Base-by-base conservation (phyloP, 2,113 vertebrate species). In the Puffinus mauretanicus region DNA sequence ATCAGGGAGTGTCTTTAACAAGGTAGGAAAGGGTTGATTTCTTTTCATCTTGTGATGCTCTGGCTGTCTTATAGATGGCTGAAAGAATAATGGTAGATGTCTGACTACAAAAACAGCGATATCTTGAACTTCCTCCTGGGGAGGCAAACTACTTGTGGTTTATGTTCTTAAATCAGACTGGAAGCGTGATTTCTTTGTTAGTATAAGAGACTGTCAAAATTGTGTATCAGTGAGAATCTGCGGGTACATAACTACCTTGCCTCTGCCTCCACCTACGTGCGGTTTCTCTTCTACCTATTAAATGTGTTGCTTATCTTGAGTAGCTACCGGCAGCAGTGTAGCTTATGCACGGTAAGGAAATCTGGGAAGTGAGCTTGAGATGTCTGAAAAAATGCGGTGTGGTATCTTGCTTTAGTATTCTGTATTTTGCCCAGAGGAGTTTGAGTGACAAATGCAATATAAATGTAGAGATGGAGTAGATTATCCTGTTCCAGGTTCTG, bases 381-480 rank as follows among this genome's bases (percentile, higher is more conserved):
- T 72, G 17, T 32, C 55, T 93, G 52, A 81, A 70, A 64, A 92
- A 75, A 64, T 60, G 34, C 66, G 61, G 24, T 38, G 58, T 90
- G 82, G 62, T 83, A 42, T 82, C 66, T 95, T 88, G 71, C 54
- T 96, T 80, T 70, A 69, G 71, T 80, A 25, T 38, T 93, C 79
- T 58, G 29, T 95, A 5, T 85, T 95, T 95, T 96, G 85, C 71
- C 65, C 54, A 36, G 76, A 88, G 75, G 85, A 88, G 51, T 80
- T 93, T 90, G 93, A 97, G 88, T 96, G 96, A 94, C 93, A 96
- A 78, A 86, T 93, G 87, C 70, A 96, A 76, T 96, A 82, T 54
- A 93, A 94, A 61, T 69, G 73, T 76, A 91, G 93, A 94, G 93
- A 95, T 96, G 73, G 52, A 79, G 24, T 61, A 93, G 95, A 61